Conservation (phyloP, 2,797 vertebrate genomes). For the Danio kyathit region DNA sequence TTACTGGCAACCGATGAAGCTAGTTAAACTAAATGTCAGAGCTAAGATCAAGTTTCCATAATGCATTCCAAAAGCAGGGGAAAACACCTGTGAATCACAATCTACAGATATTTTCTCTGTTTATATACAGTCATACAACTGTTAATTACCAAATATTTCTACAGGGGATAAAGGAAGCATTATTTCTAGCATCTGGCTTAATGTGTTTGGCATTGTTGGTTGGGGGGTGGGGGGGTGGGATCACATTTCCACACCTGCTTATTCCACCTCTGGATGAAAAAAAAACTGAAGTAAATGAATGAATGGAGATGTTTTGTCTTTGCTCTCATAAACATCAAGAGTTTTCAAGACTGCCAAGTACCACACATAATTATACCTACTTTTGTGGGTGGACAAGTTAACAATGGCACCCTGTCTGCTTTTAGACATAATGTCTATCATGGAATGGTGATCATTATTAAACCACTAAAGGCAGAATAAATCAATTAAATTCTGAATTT, state of each 20-base stretch:
- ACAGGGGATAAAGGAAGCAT: background rate
- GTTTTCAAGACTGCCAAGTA: constrained; percentile 24
- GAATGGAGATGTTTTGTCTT: constrained; percentile 42
- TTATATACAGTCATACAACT: too few relatives aligned
- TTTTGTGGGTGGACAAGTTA: constrained; percentile 31
- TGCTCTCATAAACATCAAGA: constrained; percentile 46
- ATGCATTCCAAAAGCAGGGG: too few relatives aligned
- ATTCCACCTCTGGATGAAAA: background rate
- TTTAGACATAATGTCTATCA: background rate
- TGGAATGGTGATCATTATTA: background rate
- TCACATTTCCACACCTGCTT: constrained; percentile 44
- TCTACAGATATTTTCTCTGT: too few relatives aligned
- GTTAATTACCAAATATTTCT: too few relatives aligned
- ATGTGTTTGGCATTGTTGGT: constrained; percentile 18
- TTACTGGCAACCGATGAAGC: too few relatives aligned
- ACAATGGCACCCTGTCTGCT: constrained; percentile 51
- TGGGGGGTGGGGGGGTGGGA: too few relatives aligned
- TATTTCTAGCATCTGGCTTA: background rate
- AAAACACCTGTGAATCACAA: too few relatives aligned
- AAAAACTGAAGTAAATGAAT: constrained; percentile 30
- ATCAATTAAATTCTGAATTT: background rate
- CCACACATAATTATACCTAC: constrained; percentile 7
- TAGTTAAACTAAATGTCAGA: too few relatives aligned
- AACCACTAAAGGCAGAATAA: background rate
- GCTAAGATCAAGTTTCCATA: too few relatives aligned